These are phyloP conservation scores for Acanthoscelides obtectus DNA, from an alignment of 2,888 invertebrate genomes.

Conservation along the genomic window DNA sequence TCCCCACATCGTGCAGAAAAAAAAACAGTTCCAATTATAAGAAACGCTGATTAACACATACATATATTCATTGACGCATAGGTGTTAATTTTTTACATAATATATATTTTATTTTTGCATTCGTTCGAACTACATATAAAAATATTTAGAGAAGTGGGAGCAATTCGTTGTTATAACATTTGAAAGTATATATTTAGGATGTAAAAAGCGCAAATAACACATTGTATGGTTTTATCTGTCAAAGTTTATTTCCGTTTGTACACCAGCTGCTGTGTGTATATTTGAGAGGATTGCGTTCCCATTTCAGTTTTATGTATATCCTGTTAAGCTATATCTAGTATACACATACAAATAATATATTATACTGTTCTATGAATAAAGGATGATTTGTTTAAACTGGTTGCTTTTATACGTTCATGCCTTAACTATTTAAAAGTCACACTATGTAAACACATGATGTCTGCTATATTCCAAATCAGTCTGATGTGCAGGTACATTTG, in stretches of 20 bases:
- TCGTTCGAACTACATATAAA: neutral
- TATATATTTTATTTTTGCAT: neutral
- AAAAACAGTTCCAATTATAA: neutral
- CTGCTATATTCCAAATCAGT: too few species aligned
- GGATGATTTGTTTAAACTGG: slow-evolving; percentile 31
- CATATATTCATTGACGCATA: neutral
- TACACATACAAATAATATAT: slow-evolving; percentile 32
- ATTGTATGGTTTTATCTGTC: neutral
- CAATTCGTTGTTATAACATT: slow-evolving; percentile 5
- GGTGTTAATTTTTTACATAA: neutral
- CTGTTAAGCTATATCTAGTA: slow-evolving; percentile 35
- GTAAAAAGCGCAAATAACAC: neutral
- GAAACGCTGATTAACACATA: neutral
- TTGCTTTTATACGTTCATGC: neutral
- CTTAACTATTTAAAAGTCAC: too few species aligned
- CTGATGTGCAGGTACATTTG: too few species aligned
- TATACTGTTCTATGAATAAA: slow-evolving; percentile 37
- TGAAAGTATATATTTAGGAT: neutral
- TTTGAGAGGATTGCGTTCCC: neutral
- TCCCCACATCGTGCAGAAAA: neutral
- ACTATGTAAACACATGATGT: too few species aligned
- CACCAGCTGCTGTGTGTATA: neutral
- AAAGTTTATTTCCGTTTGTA: neutral
- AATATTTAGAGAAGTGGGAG: slow-evolving; percentile 6
- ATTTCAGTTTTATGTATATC: slow-evolving; percentile 20